Evolutionary conservation across 2,888 invertebrate genomes (phyloP), one percentile per base, ranked within the genome.

Genomic region (Pseudococcus viburni): DNA sequence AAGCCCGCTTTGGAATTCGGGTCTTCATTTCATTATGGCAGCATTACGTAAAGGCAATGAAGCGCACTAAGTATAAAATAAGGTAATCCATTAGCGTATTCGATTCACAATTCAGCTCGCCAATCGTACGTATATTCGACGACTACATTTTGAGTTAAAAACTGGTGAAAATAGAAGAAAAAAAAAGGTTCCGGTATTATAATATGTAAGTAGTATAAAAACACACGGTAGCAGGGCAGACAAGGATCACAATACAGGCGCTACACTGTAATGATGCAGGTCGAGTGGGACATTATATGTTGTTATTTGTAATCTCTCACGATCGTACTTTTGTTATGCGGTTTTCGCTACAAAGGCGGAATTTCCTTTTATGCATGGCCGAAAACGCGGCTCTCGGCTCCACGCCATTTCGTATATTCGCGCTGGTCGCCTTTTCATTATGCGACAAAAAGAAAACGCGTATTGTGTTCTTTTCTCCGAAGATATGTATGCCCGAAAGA

Each of bases 271-370:
- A 88, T 88, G 88, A 88, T 83, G 88, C 88, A 88, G 88, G 77
- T 88, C 88, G 83, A 88, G 88, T 88, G 88, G 88, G 88, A 88
- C 88, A 88, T 88, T 83, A 88, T 88, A 88, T 88, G 88, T 88
- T 88, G 88, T 88, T 88, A 88, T 88, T 88, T 88, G 88, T 88
- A 88, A 88, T 88, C 88, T 88, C 88, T 88, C 88, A 88, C 88
- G 88, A 88, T 88, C 88, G 88, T 77, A 88, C 83, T 86, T 68
- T 73, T 88, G 77, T 88, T 86, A 51, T 83, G 88, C 88, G 88
- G 88, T 88, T 88, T 87, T 83, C 83, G 39, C 83, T 55, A 88
- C 88, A 88, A 88, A 88, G 88, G 88, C 88, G 88, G 88, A 88
- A 88, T 88, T 88, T 83, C 39, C 55, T 88, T 87, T 88, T 73